Evolutionary conservation across 2,113 vertebrate genomes (phyloP), one percentile per base, ranked within the genome.

Genomic region (Morone chrysops): DNA sequence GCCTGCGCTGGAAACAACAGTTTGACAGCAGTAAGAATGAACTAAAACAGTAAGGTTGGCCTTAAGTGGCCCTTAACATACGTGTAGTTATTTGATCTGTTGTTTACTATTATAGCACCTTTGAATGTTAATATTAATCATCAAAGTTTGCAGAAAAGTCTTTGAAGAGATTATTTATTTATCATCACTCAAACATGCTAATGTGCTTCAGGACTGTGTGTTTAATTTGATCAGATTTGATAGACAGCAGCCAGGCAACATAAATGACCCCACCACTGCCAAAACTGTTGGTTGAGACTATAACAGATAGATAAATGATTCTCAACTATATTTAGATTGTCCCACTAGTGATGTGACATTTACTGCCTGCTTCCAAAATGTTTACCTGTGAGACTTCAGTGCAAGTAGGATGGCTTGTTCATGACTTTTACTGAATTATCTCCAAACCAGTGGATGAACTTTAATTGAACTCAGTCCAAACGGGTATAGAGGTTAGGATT

Each of bases 361-460:
- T 45, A 20, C 38, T 41, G 14, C 22, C 25, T 20, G 75, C 65
- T 59, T 56, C 50, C 11, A 18, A n/a, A 54, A 38, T 38, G 48
- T 70, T 74, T 20, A 54, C 60, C 7, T 0, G 1, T 16, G 47
- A 75, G 59, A 8, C 60, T 59, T 53, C 18, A 56, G 22, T 41
- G 20, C 62, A 51, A 25, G 45, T 38, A 25, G 17, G 6, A 41
- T 16, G 41, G 13, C 63, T 61, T 57, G 12, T 75, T 56, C 53
- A 10, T 38, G 45, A 53, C 25, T 65, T 59, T 63, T 41, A 17
- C 56, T 6, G 14, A 71, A 53, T 81, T 18, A 43, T 65, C 47
- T 57, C 48, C 43, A 78, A 70, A 79, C 57, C 53, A 62, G 25
- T 8, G 70, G 40, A 22, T 81, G 62, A 83, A 70, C 87, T 61